These are phyloP conservation scores for Hypsibius dujardini DNA, from an alignment of 1,140 invertebrate genomes.

Conservation along the genomic window DNA sequence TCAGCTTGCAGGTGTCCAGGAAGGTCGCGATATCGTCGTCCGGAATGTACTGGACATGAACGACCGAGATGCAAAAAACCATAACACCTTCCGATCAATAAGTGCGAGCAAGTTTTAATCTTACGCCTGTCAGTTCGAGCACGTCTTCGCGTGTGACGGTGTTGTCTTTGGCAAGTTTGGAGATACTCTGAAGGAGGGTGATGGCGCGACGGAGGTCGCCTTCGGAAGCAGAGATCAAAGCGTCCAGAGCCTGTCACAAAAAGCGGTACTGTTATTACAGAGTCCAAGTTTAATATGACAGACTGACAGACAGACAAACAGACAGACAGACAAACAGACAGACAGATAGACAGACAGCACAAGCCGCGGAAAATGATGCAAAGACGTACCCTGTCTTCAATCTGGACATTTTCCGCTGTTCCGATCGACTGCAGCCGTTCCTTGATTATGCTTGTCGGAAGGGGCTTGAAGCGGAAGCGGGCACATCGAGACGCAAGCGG, in stretches of 20 bases:
- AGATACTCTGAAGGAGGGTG: constrained; percentile 75
- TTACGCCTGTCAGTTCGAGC: constrained; percentile 54
- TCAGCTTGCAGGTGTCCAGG: constrained; percentile 44
- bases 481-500: constrained; percentile 93
- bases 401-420: constrained; percentile 54
- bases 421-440: constrained; percentile 53
- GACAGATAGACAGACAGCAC: no score
- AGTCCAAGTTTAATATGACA: not conserved
- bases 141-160: constrained; percentile 48
- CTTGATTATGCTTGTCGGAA: constrained; percentile 35
- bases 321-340: no score
- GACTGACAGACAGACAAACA: not conserved
- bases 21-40: constrained; percentile 45
- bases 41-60: constrained; percentile 43
- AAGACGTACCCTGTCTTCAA: constrained; percentile 39
- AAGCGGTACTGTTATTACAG: constrained; percentile 14
- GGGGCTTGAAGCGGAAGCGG: constrained; percentile 89
- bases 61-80: no score
- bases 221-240: constrained; percentile 65
- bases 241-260: constrained; percentile 40
- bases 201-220: constrained; percentile 88
- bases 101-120: no score
- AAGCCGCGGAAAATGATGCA: not conserved
- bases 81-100: no score
- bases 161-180: constrained; percentile 42